Evolutionary conservation across 2,113 vertebrate genomes (phyloP).

Genomic region (Tyto alba): DNA sequence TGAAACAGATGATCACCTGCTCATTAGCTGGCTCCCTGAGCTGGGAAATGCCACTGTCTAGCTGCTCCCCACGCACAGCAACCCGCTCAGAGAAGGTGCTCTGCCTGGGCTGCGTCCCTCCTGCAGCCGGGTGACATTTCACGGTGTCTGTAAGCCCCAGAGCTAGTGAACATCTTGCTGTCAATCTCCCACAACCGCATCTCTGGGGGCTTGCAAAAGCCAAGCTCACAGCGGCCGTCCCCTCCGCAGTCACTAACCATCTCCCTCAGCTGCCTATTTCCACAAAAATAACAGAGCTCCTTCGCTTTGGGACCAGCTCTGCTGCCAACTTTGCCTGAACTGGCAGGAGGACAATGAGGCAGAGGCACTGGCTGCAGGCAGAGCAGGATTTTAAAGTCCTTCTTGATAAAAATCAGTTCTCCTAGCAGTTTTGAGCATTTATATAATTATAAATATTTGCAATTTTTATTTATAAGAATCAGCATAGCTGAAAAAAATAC

Average conservation of each 20-base stretch:
- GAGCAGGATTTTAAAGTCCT: not conserved
- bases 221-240: not conserved
- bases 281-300: not conserved
- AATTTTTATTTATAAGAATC: not conserved
- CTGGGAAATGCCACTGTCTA: not conserved
- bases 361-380: not conserved
- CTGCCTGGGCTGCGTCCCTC: not conserved
- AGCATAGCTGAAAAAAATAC: not conserved
- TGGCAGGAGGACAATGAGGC: not conserved
- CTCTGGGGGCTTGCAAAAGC: not conserved
- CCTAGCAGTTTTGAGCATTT: not conserved
- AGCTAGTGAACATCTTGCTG: not conserved
- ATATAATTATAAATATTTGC: not conserved
- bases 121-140: not conserved
- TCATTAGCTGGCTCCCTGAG: not conserved
- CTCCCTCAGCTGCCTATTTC: not conserved
- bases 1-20: not conserved
- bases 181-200: not conserved
- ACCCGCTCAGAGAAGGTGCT: rapidly evolving
- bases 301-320: rapidly evolving
- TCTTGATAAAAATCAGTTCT: not conserved
- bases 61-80: not conserved
- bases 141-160: not conserved
- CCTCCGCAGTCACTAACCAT: not conserved
- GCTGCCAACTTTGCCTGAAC: not conserved